A percentile compares a stretch with the other conserved stretches of the same genome.
These are phyloP conservation scores for Euwallacea similis DNA, from an alignment of 1,140 invertebrate species.

Conservation along the genomic window DNA sequence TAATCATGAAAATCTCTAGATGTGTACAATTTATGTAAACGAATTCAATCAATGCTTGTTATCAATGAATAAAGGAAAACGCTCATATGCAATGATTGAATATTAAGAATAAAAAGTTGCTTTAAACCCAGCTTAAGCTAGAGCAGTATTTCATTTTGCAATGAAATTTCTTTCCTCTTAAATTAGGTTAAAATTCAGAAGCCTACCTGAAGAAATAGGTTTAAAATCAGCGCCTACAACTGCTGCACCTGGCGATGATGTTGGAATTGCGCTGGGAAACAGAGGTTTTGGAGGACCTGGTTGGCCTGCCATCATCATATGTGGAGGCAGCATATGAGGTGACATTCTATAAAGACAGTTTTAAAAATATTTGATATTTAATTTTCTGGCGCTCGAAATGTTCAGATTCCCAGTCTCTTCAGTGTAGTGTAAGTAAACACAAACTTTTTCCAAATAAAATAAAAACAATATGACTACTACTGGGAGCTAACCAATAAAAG, in stretches of 20 bases:
- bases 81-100: too few relatives aligned
- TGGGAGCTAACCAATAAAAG: too few relatives aligned
- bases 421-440: too few relatives aligned
- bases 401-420: not conserved
- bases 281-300: slow-evolving; percentile 66
- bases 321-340: slow-evolving; percentile 57
- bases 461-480: not conserved
- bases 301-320: slow-evolving; percentile 65
- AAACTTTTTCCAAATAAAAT: not conserved
- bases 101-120: too few relatives aligned
- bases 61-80: too few relatives aligned
- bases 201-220: slow-evolving; percentile 59
- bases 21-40: too few relatives aligned
- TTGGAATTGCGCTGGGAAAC: slow-evolving; percentile 73
- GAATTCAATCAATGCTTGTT: too few relatives aligned
- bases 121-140: too few relatives aligned
- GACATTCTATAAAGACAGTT: slow-evolving; percentile 54
- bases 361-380: not conserved
- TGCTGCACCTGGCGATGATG: slow-evolving; percentile 62
- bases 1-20: not conserved
- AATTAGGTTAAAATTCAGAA: not conserved
- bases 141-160: too few relatives aligned
- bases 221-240: slow-evolving; percentile 67
- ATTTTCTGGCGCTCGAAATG: not conserved
- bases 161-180: too few relatives aligned